These are phyloP conservation scores for Drosophila trapezifrons DNA, from an alignment of 1,140 invertebrate species.

Conservation along the genomic window DNA sequence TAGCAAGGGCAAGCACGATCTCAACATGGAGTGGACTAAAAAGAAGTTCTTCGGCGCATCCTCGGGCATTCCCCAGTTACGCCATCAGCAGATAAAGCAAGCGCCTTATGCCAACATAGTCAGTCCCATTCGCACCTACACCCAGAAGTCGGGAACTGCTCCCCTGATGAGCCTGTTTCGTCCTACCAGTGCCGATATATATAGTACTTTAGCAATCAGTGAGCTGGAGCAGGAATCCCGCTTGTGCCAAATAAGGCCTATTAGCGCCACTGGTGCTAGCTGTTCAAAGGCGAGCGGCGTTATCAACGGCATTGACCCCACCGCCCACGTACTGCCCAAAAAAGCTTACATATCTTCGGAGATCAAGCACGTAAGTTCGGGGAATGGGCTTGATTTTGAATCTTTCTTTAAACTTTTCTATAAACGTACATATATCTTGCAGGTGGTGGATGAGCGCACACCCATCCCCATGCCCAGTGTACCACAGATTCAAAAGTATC, in stretches of 20 bases:
- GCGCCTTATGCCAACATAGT: constrained; percentile 76
- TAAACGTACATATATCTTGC: not conserved
- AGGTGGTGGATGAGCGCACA: constrained; percentile 79
- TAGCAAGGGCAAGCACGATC: constrained; percentile 28
- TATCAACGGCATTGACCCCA: constrained; percentile 28
- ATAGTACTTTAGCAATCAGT: constrained; percentile 38
- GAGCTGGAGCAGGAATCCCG: constrained; percentile 68
- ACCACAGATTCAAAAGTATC: constrained; percentile 74
- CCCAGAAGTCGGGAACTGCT: constrained; percentile 79
- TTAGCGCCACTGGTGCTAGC: not conserved
- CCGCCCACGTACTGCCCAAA: constrained; percentile 60
- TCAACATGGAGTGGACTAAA: constrained; percentile 42
- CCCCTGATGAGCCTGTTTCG: constrained; percentile 71
- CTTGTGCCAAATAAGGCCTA: constrained; percentile 35
- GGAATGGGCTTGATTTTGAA: not conserved
- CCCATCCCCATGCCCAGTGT: constrained; percentile 73
- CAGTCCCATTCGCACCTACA: constrained; percentile 83
- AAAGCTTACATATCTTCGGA: constrained; percentile 81
- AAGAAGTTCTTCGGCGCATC: constrained; percentile 60
- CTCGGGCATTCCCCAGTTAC: constrained; percentile 50
- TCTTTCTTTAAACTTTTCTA: not conserved
- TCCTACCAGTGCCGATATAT: constrained; percentile 38
- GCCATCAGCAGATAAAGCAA: constrained; percentile 42
- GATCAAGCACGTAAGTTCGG: constrained; percentile 65
- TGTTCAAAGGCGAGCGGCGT: not conserved